Evolutionary conservation across 2,113 vertebrate genomes (phyloP), one percentile per base, ranked within the genome.

Genomic region (Pelmatolapia mariae): DNA sequence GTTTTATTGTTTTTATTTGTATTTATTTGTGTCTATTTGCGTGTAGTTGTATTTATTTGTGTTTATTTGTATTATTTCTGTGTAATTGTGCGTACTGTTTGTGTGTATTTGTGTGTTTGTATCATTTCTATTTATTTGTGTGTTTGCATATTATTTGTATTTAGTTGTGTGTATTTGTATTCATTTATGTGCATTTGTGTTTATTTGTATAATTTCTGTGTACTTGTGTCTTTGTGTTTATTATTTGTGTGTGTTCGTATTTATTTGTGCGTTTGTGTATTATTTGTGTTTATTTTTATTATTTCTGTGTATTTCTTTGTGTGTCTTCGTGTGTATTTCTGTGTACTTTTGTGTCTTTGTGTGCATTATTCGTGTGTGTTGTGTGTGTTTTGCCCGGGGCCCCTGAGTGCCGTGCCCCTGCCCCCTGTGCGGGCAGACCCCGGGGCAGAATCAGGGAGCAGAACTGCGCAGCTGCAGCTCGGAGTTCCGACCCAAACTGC

Each of bases 381-480:
- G 18, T n/a, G 31, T 66, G 61, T 22, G 19, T 66, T 66, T 66
- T 38, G 61, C 61, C 61, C 10, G 10, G 61, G 61, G 61, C 61
- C 61, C 61, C 61, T 38, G 61, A 66, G 61, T 66, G 33, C 10
- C 10, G 61, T 66, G 10, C 33, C 61, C 61, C 61, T 66, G 61
- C 33, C 33, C 61, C 61, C 33, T 22, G 19, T 22, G 61, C 61
- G 61, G 33, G 61, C 19, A 66, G 31, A 66, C 59, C 31, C 59
- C 31, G 31, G 59, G 59, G 59, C 59, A 66, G 61, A 66, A 76
- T 50, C 16, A 50, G 24, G 24, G 43, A 78, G 71, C 71, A 47
- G 71, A 29, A 78, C 71, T 78, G 71, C 71, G 71, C 71, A 78
- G 71, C 71, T 78, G 71, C 71, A 78, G 71, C 43, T 26, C 16